Conservation (phyloP, 2,113 vertebrate genomes). For the Laticauda colubrina region DNA sequence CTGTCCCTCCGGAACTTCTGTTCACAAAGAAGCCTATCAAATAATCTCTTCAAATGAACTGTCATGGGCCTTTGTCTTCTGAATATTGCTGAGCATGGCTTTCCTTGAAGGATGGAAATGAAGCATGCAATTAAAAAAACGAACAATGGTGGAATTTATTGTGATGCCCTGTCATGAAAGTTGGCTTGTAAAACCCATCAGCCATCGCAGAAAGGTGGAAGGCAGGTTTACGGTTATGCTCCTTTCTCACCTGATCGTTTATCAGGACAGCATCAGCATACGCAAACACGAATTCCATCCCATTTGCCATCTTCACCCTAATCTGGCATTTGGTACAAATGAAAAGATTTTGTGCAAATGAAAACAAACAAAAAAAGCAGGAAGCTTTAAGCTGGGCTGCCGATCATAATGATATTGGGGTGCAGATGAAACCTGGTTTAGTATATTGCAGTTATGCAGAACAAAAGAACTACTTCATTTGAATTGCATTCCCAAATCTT, state of each 20-base stretch:
- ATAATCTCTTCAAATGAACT: neutral
- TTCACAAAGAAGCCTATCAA: neutral
- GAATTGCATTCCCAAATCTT: slow-evolving; percentile 63
- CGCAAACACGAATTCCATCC: slow-evolving; percentile 32
- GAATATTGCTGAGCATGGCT: neutral
- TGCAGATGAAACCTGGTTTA: slow-evolving; percentile 43
- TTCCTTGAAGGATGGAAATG: neutral
- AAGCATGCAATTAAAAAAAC: neutral
- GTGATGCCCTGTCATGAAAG: neutral
- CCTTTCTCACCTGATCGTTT: slow-evolving; percentile 40
- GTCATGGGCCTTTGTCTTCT: neutral
- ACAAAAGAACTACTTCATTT: slow-evolving; percentile 65
- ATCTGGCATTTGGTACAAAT: slow-evolving; percentile 17
- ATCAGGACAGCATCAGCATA: slow-evolving; percentile 44
- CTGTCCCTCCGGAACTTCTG: neutral
- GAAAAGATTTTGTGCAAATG: slow-evolving; percentile 22
- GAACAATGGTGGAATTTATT: neutral
- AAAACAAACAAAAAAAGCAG: neutral
- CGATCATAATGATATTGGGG: slow-evolving; percentile 60
- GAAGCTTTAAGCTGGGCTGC: slow-evolving; percentile 37
- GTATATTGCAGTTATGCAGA: slow-evolving; percentile 65
- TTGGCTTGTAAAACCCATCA: neutral
- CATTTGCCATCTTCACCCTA: slow-evolving; percentile 41
- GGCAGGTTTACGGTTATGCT: slow-evolving; percentile 18
- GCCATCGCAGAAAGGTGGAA: neutral